Percentiles rank a stretch among this genome's conserved stretches.
These are phyloP conservation scores for Hassar affinis DNA, from an alignment of 2,113 vertebrate species.

Conservation along the genomic window DNA sequence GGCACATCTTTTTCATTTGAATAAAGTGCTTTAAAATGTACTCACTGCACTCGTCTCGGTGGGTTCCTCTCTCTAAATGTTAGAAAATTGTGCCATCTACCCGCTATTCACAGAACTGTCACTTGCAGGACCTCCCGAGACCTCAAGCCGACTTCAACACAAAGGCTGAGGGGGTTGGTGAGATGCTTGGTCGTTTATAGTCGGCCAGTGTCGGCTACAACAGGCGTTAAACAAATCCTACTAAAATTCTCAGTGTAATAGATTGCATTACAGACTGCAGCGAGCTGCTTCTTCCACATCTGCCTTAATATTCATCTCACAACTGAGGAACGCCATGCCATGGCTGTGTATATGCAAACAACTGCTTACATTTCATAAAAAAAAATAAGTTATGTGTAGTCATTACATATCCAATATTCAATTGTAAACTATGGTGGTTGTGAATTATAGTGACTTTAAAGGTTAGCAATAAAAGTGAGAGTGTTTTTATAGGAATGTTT, in stretches of 20 bases:
- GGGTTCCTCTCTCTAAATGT: constrained; percentile 89
- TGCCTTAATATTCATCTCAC: background rate
- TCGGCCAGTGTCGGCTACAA: constrained; percentile 37
- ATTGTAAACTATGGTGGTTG: background rate
- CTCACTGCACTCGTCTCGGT: constrained; percentile 79
- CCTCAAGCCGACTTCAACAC: constrained; percentile 82
- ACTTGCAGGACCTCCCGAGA: constrained; percentile 83
- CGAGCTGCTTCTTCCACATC: background rate
- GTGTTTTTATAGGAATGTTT: background rate
- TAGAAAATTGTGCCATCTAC: constrained; percentile 99
- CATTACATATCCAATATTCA: background rate
- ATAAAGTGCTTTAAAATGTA: constrained; percentile 86
- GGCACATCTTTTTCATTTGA: constrained; percentile 84
- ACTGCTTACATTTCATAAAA: background rate
- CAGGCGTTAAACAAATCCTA: constrained; percentile 36
- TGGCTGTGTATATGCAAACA: background rate
- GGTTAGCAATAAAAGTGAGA: background rate
- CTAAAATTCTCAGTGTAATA: background rate
- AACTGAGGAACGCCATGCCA: background rate
- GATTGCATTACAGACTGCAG: background rate
- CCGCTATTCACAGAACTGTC: constrained; percentile 97
- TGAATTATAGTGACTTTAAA: background rate
- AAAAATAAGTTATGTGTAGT: background rate
- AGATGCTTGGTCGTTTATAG: constrained; percentile 51
- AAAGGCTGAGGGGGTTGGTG: constrained; percentile 58